Evolutionary conservation across 2,888 invertebrate species (phyloP).

Genomic region (Acanthoscelides obtectus): DNA sequence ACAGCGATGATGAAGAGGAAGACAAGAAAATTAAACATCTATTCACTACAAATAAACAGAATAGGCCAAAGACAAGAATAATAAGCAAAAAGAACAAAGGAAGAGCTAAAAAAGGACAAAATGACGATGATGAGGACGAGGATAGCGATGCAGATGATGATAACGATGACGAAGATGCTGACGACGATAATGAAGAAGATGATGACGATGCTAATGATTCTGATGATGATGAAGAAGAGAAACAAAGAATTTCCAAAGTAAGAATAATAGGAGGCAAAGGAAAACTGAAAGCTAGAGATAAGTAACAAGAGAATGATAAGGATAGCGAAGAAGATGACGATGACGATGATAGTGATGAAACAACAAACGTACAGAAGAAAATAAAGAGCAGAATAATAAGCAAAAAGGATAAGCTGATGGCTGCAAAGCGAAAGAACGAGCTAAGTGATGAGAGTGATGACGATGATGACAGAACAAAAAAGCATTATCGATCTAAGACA

Average conservation of each 20-base stretch:
- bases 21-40: not conserved
- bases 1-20: not conserved
- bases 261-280: too few relatives aligned
- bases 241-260: too few relatives aligned
- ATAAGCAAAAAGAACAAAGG: not conserved
- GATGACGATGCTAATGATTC: slow-evolving; percentile 13
- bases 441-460: too few relatives aligned
- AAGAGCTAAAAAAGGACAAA: not conserved
- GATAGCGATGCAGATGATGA: not conserved
- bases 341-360: not conserved
- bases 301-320: not conserved
- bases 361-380: too few relatives aligned
- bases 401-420: too few relatives aligned
- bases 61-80: not conserved
- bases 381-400: too few relatives aligned
- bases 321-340: slow-evolving; percentile 10
- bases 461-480: too few relatives aligned
- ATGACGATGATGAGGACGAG: slow-evolving; percentile 2
- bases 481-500: too few relatives aligned
- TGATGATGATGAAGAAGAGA: slow-evolving; percentile 11
- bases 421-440: too few relatives aligned
- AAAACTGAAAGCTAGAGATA: slow-evolving; percentile 2
- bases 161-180: slow-evolving; percentile 4
- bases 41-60: not conserved
- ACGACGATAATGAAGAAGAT: slow-evolving; percentile 2